Conservation (phyloP, 2,113 vertebrate genomes). For the Crocuta crocuta region DNA sequence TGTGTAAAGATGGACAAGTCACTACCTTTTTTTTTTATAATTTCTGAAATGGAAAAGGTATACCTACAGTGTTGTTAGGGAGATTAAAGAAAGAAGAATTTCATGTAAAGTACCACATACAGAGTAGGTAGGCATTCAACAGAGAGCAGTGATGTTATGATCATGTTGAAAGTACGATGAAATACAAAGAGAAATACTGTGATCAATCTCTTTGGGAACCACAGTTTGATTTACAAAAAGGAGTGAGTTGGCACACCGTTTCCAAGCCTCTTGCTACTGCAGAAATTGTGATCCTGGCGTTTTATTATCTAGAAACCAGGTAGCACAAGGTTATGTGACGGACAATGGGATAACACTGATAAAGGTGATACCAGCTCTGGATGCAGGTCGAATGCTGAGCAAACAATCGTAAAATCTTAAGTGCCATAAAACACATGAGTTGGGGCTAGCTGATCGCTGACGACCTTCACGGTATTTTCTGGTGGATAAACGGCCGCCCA, state of each 20-base stretch:
- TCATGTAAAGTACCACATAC: background rate
- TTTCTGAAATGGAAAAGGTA: background rate
- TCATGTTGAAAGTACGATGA: background rate
- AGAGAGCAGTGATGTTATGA: background rate
- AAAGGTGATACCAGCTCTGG: background rate
- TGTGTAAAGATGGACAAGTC: background rate
- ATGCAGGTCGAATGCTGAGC: background rate
- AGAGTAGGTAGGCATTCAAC: background rate
- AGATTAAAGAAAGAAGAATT: background rate
- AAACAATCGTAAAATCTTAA: background rate
- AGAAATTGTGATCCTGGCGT: background rate
- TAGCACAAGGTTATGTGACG: background rate
- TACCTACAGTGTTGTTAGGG: background rate
- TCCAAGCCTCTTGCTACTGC: background rate
- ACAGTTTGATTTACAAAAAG: background rate
- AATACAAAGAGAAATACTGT: slow-evolving; percentile 19
- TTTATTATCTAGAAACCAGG: slow-evolving; percentile 19
- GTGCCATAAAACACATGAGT: background rate
- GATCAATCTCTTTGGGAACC: background rate
- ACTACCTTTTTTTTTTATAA: background rate
- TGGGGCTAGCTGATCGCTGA: background rate
- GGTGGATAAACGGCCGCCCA: background rate
- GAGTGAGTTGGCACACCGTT: background rate
- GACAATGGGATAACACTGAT: background rate
- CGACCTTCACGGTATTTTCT: slow-evolving; percentile 65